Evolutionary conservation across 2,797 vertebrate species (phyloP).

Genomic region (Channa striata): DNA sequence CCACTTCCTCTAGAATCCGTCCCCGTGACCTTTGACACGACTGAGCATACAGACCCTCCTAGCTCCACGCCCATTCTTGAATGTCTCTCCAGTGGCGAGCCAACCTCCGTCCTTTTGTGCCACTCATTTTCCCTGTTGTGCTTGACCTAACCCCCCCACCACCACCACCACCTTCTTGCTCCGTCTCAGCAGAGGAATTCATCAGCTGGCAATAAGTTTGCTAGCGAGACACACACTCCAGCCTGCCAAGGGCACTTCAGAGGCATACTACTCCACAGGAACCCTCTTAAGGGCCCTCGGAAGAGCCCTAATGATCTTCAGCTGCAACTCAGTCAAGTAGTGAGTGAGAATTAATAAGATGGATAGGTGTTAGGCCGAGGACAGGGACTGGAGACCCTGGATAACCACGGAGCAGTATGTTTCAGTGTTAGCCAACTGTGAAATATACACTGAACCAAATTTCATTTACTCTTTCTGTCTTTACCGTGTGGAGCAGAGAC

Average conservation of each 20-base stretch:
- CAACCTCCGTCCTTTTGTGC: slow-evolving; percentile 52
- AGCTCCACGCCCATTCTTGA: slow-evolving; percentile 38
- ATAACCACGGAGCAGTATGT: slow-evolving; percentile 54
- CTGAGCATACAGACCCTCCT: slow-evolving; percentile 47
- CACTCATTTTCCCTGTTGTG: slow-evolving; percentile 49
- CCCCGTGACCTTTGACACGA: slow-evolving; percentile 60
- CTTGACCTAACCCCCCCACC: slow-evolving; percentile 47
- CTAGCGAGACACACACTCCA: slow-evolving; percentile 74
- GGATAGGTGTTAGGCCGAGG: slow-evolving; percentile 61
- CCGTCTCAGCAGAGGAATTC: slow-evolving; percentile 73
- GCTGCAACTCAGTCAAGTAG: slow-evolving; percentile 75
- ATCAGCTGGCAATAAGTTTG: slow-evolving; percentile 75
- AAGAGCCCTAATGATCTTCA: slow-evolving; percentile 79
- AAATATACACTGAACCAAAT: slow-evolving; percentile 67
- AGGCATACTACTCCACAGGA: slow-evolving; percentile 69
- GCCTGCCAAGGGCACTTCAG: slow-evolving; percentile 78
- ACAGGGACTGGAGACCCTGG: slow-evolving; percentile 54
- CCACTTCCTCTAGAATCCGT: slow-evolving; percentile 32
- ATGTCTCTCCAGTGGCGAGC: slow-evolving; percentile 39
- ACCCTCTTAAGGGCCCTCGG: slow-evolving; percentile 76
- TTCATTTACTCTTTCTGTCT: slow-evolving; percentile 48
- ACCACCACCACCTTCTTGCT: slow-evolving; percentile 14
- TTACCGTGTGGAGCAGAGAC: slow-evolving; percentile 40
- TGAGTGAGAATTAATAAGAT: slow-evolving; percentile 72
- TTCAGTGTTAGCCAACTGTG: slow-evolving; percentile 68